phyloP scores from a whole-genome alignment of 2,113 vertebrate species.

The Scolopax mira region DNA sequence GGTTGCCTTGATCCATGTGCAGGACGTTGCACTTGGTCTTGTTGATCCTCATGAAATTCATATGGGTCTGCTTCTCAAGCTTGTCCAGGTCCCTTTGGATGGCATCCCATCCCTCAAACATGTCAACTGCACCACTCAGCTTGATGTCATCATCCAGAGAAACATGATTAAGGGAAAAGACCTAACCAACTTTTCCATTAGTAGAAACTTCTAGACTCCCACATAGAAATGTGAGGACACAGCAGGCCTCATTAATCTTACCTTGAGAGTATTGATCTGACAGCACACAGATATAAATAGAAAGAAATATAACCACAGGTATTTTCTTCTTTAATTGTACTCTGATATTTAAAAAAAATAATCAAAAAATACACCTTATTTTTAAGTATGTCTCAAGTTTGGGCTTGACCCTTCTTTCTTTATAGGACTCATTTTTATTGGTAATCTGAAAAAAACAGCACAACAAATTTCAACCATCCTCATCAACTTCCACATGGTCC shows the following conservation, averaged over 20 bases:
- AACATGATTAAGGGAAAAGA: not conserved
- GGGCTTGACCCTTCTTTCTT: not conserved
- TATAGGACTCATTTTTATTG: not conserved
- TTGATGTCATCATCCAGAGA: not conserved
- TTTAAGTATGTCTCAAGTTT: not conserved
- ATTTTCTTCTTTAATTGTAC: not conserved
- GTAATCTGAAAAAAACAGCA: not conserved
- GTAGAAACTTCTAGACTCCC: not conserved
- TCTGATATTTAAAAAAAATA: not conserved
- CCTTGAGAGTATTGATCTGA: not conserved
- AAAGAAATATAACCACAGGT: not conserved
- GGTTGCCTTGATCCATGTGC: not conserved
- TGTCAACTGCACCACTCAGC: not conserved
- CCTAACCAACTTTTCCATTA: not conserved
- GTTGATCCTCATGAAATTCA: not conserved
- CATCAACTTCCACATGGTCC: not conserved
- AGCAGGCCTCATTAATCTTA: not conserved
- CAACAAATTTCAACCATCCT: not conserved
- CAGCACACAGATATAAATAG: not conserved
- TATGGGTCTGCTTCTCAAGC: not conserved
- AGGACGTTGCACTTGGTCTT: not conserved
- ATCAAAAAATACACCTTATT: not conserved
- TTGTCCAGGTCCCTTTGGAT: not conserved
- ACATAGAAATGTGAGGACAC: not conserved
- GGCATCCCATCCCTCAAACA: not conserved